Percentiles rank a stretch among this genome's conserved stretches.
Evolutionary conservation across 2,113 vertebrate genomes (phyloP).

Genomic region (Pachycephala philippinensis): DNA sequence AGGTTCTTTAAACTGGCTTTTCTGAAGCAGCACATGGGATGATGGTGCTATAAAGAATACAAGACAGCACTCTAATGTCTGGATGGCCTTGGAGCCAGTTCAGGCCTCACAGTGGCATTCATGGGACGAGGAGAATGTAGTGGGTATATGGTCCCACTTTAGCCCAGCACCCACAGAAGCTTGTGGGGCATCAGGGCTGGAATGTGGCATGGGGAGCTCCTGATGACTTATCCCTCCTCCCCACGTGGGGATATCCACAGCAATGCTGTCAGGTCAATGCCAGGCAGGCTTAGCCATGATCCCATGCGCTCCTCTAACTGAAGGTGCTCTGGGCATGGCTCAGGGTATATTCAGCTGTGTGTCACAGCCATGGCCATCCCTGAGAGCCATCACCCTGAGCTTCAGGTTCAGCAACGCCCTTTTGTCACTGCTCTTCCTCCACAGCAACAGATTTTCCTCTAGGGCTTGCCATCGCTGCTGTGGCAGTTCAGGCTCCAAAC

Average conservation of each 20-base stretch:
- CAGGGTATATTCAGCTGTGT: not conserved
- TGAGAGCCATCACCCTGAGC: not conserved
- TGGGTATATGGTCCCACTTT: fast-evolving
- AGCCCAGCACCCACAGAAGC: not conserved
- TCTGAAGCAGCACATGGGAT: not conserved
- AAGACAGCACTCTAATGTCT: not conserved
- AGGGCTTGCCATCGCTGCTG: not conserved
- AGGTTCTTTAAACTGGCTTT: not conserved
- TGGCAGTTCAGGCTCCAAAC: not conserved
- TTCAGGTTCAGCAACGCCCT: not conserved
- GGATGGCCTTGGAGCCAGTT: not conserved
- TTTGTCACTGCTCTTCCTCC: not conserved
- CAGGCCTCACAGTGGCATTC: fast-evolving
- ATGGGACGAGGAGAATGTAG: not conserved
- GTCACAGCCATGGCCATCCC: not conserved
- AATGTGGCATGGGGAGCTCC: not conserved
- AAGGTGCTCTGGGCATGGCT: not conserved
- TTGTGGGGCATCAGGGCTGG: not conserved
- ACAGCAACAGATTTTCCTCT: not conserved
- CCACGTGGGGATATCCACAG: fast-evolving
- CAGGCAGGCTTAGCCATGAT: not conserved
- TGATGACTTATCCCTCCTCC: not conserved
- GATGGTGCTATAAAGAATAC: not conserved
- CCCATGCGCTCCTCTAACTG: not conserved
- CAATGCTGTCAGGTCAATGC: not conserved